phyloP scores from a whole-genome alignment of 1,140 invertebrate genomes.

The Diabrotica undecimpunctata region DNA sequence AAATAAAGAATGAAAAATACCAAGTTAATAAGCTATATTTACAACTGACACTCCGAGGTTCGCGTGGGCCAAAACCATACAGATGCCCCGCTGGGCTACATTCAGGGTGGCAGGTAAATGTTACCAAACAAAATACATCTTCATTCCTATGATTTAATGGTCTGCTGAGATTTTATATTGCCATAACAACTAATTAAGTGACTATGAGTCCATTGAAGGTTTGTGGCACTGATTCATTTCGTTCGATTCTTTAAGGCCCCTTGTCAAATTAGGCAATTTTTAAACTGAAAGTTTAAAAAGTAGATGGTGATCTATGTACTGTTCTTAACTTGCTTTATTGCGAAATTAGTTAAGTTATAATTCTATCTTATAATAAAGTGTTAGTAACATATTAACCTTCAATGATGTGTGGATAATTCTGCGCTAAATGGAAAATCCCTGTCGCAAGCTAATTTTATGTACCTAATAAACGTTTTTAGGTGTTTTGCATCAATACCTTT shows the following conservation, averaged over 20 bases:
- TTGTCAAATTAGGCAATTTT: not conserved
- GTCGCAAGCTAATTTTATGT: too few species aligned
- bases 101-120: slow-evolving; percentile 30
- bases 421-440: too few species aligned
- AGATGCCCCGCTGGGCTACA: slow-evolving; percentile 27
- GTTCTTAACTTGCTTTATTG: too few species aligned
- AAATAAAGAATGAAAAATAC: slow-evolving; percentile 19
- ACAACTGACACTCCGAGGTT: slow-evolving; percentile 24
- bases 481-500: too few species aligned
- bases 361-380: too few species aligned
- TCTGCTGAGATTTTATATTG: slow-evolving; percentile 26
- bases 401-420: too few species aligned
- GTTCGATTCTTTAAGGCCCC: not conserved
- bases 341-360: too few species aligned
- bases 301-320: too few species aligned
- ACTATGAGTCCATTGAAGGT: slow-evolving; percentile 3
- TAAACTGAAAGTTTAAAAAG: too few species aligned
- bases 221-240: not conserved
- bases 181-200: slow-evolving; percentile 13
- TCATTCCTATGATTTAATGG: slow-evolving; percentile 28
- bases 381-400: too few species aligned
- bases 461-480: too few species aligned
- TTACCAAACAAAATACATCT: slow-evolving; percentile 31
- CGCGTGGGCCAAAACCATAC: slow-evolving; percentile 28
- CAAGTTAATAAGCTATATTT: slow-evolving; percentile 24